These are phyloP conservation scores for Pyrgilauda ruficollis DNA, from an alignment of 2,113 vertebrate genomes.

Conservation along the genomic window DNA sequence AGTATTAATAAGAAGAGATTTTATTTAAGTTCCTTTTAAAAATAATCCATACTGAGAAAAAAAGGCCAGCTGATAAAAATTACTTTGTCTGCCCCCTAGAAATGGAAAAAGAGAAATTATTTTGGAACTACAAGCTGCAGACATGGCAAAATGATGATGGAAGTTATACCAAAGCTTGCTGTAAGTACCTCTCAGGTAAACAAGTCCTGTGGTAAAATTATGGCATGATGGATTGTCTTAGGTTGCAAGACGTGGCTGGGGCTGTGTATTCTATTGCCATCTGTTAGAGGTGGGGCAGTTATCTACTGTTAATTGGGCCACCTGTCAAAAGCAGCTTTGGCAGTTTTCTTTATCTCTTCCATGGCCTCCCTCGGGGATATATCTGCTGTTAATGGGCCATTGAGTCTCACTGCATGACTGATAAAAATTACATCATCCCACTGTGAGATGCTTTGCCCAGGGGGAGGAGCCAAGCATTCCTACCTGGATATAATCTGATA, in stretches of 20 bases:
- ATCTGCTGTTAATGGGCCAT: neutral
- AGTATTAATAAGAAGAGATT: neutral
- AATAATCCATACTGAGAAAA: neutral
- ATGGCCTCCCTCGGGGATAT: neutral
- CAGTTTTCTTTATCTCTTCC: neutral
- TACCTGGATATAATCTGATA: neutral
- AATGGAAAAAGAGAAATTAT: neutral
- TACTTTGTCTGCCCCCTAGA: neutral
- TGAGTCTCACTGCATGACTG: neutral
- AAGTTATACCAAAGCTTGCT: neutral
- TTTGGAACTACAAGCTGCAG: neutral
- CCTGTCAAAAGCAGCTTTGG: neutral
- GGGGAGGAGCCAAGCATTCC: neutral
- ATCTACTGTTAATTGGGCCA: neutral
- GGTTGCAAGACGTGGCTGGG: neutral
- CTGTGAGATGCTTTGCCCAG: neutral
- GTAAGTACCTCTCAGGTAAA: neutral
- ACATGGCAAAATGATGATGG: neutral
- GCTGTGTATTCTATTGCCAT: neutral
- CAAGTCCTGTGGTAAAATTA: neutral
- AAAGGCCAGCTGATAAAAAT: neutral
- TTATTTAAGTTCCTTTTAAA: neutral
- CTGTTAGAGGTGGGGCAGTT: neutral
- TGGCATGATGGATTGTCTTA: neutral
- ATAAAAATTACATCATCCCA: neutral